Evolutionary conservation across 2,888 invertebrate species (phyloP).

Genomic region (Rhagium mordax): DNA sequence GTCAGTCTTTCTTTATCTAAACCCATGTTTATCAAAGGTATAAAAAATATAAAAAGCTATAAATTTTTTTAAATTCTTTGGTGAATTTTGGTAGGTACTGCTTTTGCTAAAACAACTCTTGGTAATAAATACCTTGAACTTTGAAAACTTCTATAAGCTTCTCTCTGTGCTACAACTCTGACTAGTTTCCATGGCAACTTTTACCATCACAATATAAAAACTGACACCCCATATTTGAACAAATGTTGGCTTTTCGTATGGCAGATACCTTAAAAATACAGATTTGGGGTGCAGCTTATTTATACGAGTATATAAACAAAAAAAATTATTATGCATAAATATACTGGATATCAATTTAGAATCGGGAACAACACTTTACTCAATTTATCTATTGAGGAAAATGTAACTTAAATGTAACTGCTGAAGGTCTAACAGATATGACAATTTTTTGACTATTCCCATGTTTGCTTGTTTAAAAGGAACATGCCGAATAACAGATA

Average conservation of each 20-base stretch:
- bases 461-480: too few relatives aligned
- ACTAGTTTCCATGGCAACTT: conserved; percentile 46
- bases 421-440: too few relatives aligned
- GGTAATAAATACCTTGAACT: conserved; percentile 42
- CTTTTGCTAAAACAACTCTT: not conserved
- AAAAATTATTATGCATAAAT: not conserved
- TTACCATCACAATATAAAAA: conserved; percentile 52
- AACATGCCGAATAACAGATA: too few relatives aligned
- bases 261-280: conserved; percentile 46
- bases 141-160: conserved; percentile 13
- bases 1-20: too few relatives aligned
- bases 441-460: too few relatives aligned
- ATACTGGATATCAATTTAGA: not conserved
- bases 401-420: too few relatives aligned
- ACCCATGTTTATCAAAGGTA: too few relatives aligned
- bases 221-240: conserved; percentile 53
- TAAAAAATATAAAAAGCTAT: too few relatives aligned
- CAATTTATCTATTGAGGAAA: not conserved
- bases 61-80: too few relatives aligned
- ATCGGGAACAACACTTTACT: not conserved
- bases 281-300: conserved; percentile 33
- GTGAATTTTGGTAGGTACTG: too few relatives aligned
- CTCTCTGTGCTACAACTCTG: conserved; percentile 26
- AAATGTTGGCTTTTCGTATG: conserved; percentile 49
- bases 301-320: not conserved